These are phyloP conservation scores for Pyrrhosoma nymphula DNA, from an alignment of 2,888 invertebrate species.

Conservation along the genomic window DNA sequence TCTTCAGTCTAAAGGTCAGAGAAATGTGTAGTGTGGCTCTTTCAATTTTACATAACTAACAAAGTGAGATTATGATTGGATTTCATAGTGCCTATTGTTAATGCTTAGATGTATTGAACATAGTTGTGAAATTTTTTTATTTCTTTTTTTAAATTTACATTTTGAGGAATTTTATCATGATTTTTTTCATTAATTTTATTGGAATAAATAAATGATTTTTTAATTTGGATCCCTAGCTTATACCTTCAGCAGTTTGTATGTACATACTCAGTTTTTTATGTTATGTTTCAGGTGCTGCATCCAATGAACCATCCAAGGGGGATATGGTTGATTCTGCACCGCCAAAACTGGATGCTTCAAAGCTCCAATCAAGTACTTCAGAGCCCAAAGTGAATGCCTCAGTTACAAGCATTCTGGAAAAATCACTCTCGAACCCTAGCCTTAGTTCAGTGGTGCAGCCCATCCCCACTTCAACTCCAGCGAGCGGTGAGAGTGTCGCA, in stretches of 20 bases:
- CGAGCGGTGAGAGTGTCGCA: not conserved
- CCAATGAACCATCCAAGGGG: not conserved
- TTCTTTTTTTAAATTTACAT: no score
- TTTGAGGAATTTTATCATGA: not conserved
- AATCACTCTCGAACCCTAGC: not conserved
- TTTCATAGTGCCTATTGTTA: not conserved
- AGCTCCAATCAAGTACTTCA: not conserved
- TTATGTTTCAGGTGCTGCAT: not conserved
- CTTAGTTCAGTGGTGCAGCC: not conserved
- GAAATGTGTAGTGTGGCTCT: not conserved
- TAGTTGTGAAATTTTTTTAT: no score
- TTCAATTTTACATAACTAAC: not conserved
- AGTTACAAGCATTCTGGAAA: not conserved
- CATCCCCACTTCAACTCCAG: not conserved
- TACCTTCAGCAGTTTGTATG: no score
- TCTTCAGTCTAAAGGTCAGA: not conserved
- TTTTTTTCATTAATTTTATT: not conserved
- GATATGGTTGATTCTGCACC: conserved; percentile 25
- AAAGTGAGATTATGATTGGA: not conserved
- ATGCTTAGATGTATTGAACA: not conserved
- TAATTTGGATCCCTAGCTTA: not conserved
- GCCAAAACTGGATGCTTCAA: not conserved
- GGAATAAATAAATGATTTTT: not conserved
- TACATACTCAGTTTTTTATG: not conserved
- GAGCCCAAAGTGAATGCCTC: not conserved